Evolutionary conservation across 2,113 vertebrate species (phyloP), one percentile per base, ranked within the genome.

Genomic region (Oncorhynchus nerka): DNA sequence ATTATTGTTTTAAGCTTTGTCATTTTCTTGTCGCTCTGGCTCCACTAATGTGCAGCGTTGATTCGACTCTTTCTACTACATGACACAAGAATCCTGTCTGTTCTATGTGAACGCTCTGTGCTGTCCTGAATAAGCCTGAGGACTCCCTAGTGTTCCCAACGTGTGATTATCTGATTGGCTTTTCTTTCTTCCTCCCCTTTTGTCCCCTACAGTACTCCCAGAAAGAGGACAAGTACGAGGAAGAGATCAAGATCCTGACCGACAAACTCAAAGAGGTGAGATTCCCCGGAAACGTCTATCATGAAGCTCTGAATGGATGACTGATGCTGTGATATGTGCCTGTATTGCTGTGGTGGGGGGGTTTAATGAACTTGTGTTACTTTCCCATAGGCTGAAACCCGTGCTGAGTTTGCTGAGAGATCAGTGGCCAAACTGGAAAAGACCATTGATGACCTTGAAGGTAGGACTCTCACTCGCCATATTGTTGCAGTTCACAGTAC

Each of bases 191-290:
- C 67, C 32, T 45, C 13, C 20, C 3, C 6, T 19, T 55, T 39
- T 8, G n/a, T 39, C 39, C 26, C 64, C 28, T 83, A 28, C 88
- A 99, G 97, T 99, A 97, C 73, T 96, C 95, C 24, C 94, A 94
- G 71, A 97, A 97, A 87, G 97, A 99, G 87, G 97, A 99, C 87
- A 94, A 96, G 86, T 97, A 97, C 0, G 97, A 99, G 76, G 96
- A 96, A 68, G 96, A 97, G 88, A 98, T 98, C 81, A 96, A 94
- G 92, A 96, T 95, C 86, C 93, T 99, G 86, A 95, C 94, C 6
- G 94, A 93, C 83, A 98, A 97, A 89, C 96, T 99, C 73, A 97
- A 96, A 85, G 96, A 98, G 95, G 97, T 98, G 74, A 92, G 94
- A 55, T 22, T 26, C 45, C 39, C 61, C 1, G 4, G 22, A 30